Percentiles rank a stretch among this genome's conserved stretches.
These are phyloP conservation scores for Chaitophorus viminalis DNA, from an alignment of 2,888 invertebrate species.

Conservation along the genomic window DNA sequence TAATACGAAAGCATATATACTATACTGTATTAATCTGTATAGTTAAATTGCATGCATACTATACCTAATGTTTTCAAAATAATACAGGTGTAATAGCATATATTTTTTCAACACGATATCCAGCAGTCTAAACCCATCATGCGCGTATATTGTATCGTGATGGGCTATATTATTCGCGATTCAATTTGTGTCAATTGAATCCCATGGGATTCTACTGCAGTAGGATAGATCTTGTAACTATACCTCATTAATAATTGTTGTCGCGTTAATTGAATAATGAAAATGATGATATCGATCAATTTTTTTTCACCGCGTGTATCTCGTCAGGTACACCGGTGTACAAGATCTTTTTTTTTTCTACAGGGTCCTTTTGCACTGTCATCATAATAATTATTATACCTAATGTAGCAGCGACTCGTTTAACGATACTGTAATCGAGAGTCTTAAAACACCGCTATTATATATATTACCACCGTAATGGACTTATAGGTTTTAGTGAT, in stretches of 20 bases:
- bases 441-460: not conserved
- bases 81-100: no score
- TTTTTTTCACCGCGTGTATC: not conserved
- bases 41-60: no score
- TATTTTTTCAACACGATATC: not conserved
- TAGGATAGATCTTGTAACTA: not conserved
- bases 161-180: not conserved
- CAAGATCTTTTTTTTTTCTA: not conserved
- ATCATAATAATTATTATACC: not conserved
- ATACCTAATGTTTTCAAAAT: no score
- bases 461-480: not conserved
- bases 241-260: not conserved
- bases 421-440: slow-evolving; percentile 9
- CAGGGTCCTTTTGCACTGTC: slow-evolving; percentile 10
- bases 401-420: not conserved
- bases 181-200: not conserved
- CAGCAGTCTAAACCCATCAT: not conserved
- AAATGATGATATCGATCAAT: not conserved
- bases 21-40: no score
- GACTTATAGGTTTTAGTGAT: slow-evolving; percentile 17
- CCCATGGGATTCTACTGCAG: no score
- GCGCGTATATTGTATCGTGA: not conserved
- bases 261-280: not conserved
- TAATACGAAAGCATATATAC: no score
- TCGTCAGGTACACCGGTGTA: not conserved